A percentile compares a stretch with the other conserved stretches of the same genome.
Conservation (phyloP, 2,888 invertebrate genomes). For the Lasioglossum villosulum region DNA sequence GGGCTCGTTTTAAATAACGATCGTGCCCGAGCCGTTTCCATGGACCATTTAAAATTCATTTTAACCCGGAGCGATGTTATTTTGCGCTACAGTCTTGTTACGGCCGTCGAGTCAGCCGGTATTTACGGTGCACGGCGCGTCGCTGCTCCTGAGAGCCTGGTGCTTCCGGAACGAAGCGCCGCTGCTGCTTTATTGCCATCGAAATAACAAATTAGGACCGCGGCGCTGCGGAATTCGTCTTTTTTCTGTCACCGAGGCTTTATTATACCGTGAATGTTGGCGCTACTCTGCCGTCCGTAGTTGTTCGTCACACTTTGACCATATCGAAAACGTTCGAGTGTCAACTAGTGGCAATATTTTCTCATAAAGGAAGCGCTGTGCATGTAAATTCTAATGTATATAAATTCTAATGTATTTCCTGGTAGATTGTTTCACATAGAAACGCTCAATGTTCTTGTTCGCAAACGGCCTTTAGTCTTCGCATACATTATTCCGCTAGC, state of each 20-base stretch:
- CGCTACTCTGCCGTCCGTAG: background rate
- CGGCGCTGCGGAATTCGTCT: background rate
- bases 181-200: background rate
- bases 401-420: background rate
- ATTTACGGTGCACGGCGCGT: conserved; percentile 15
- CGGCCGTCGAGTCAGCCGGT: background rate
- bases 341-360: background rate
- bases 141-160: background rate
- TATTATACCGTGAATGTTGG: background rate
- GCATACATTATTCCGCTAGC: background rate
- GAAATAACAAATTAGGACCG: background rate
- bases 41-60: conserved; percentile 24
- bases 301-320: background rate
- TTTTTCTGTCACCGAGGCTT: background rate
- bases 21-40: background rate
- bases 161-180: background rate
- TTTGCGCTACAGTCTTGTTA: conserved; percentile 6
- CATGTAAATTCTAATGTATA: background rate
- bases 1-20: conserved; percentile 19
- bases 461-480: background rate
- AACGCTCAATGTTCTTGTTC: background rate
- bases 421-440: background rate
- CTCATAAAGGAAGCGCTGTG: background rate
- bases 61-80: background rate
- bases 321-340: background rate